A percentile compares a stretch with the other conserved stretches of the same genome.
phyloP scores from a whole-genome alignment of 2,888 invertebrate species.

The Noctua janthe region DNA sequence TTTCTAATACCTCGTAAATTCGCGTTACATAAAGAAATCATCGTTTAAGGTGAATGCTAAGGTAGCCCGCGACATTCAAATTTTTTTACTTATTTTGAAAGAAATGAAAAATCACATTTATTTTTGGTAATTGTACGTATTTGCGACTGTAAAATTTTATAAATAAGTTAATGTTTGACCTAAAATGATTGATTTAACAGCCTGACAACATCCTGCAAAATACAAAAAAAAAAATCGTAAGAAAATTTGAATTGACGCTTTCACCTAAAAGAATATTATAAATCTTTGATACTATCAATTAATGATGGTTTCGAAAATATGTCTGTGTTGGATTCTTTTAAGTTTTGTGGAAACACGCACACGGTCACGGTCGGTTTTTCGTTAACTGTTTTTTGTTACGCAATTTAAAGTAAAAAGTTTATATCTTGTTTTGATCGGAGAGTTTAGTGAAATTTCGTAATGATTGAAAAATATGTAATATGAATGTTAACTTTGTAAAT shows the following conservation, averaged over 20 bases:
- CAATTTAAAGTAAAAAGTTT: conserved; percentile 32
- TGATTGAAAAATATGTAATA: not conserved
- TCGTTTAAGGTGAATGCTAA: conserved; percentile 24
- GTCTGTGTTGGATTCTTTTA: conserved; percentile 29
- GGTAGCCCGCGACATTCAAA: not conserved
- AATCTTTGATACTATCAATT: conserved; percentile 66
- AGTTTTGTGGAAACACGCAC: conserved; percentile 51
- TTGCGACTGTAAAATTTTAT: not conserved
- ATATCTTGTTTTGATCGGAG: conserved; percentile 17
- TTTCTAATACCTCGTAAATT: conserved; percentile 74
- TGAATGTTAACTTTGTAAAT: not conserved
- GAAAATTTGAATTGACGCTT: not conserved
- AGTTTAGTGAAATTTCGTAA: not conserved
- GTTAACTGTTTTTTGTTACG: conserved; percentile 55
- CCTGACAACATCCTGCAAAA: not conserved
- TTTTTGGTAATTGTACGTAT: not conserved
- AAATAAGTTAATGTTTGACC: not conserved
- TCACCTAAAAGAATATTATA: conserved; percentile 64
- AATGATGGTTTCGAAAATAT: conserved; percentile 63
- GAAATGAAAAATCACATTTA: not conserved
- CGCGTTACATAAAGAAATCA: conserved; percentile 74
- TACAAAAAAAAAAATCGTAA: not conserved
- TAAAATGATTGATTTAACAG: not conserved
- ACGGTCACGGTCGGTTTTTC: conserved; percentile 50
- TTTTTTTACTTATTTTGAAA: not conserved